These are phyloP conservation scores for Anomalospiza imberbis DNA, from an alignment of 2,797 vertebrate genomes.

Conservation along the genomic window DNA sequence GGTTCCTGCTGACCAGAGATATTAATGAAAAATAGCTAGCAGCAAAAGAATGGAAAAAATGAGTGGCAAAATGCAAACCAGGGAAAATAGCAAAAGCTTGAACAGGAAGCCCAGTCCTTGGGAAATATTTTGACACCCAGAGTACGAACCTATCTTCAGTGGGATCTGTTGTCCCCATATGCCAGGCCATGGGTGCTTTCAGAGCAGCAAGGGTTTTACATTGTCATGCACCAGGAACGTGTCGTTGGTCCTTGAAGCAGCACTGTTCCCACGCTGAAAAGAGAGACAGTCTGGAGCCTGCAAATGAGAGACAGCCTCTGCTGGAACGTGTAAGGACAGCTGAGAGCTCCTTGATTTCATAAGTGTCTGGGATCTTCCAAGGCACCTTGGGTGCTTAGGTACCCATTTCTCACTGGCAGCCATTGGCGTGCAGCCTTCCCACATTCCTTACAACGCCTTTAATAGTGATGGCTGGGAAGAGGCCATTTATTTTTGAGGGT, in stretches of 20 bases:
- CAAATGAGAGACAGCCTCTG: background rate
- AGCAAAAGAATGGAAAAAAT: conserved; percentile 27
- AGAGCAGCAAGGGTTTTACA: background rate
- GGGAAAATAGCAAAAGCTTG: background rate
- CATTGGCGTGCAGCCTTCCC: accelerated
- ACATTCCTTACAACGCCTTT: accelerated
- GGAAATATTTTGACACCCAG: background rate
- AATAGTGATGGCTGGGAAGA: background rate
- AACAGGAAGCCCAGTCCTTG: background rate
- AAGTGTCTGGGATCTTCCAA: background rate
- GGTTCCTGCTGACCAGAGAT: conserved; percentile 35
- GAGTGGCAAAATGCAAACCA: conserved; percentile 2
- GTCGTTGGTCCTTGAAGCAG: background rate
- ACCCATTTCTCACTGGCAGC: background rate
- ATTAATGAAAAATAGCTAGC: conserved; percentile 35
- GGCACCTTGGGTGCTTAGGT: background rate
- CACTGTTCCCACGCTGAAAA: background rate
- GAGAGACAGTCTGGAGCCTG: conserved; percentile 39
- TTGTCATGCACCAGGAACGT: background rate
- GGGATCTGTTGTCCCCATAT: background rate
- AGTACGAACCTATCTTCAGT: background rate
- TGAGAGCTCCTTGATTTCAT: background rate
- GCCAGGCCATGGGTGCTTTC: background rate
- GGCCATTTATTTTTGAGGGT: background rate
- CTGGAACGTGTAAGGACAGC: background rate